These are phyloP conservation scores for Ferdinandea cuprea DNA, from an alignment of 2,888 invertebrate species.

Conservation along the genomic window DNA sequence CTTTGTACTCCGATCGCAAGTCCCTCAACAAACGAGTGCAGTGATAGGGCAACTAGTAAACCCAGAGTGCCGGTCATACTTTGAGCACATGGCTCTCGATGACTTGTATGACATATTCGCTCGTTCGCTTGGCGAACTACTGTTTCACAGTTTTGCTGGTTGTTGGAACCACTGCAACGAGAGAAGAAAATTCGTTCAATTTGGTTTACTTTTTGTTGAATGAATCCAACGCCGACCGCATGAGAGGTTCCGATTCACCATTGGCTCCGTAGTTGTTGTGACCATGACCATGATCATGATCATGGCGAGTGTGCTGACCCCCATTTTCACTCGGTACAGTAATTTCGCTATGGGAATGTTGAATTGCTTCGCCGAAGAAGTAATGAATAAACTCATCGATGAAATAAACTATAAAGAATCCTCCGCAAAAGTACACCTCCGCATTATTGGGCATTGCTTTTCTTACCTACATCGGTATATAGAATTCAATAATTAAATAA, in stretches of 20 bases:
- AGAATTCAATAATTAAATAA: slow-evolving; percentile 1
- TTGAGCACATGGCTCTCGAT: slow-evolving; percentile 86
- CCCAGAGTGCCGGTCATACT: slow-evolving; percentile 87
- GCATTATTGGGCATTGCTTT: slow-evolving; percentile 85
- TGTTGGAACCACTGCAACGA: slow-evolving; percentile 17
- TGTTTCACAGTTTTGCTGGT: slow-evolving; percentile 75
- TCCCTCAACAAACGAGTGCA: slow-evolving; percentile 92
- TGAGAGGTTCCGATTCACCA: slow-evolving; percentile 76
- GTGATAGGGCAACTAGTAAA: slow-evolving; percentile 88
- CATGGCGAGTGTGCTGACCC: slow-evolving; percentile 20
- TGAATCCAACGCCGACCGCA: slow-evolving; percentile 55
- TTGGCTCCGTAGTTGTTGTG: slow-evolving; percentile 77
- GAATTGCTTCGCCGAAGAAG: slow-evolving; percentile 84
- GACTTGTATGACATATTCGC: slow-evolving; percentile 86
- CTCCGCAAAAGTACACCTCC: slow-evolving; percentile 87
- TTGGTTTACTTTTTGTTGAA: background rate
- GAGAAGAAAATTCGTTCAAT: slow-evolving; percentile 14
- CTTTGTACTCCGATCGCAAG: slow-evolving; percentile 91
- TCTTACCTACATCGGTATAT: slow-evolving; percentile 81
- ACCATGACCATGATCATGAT: slow-evolving; percentile 20
- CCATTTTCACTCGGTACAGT: background rate
- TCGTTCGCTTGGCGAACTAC: slow-evolving; percentile 80
- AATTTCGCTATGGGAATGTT: slow-evolving; percentile 74
- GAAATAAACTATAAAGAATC: slow-evolving; percentile 89
- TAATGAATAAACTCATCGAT: slow-evolving; percentile 89